Evolutionary conservation across 2,113 vertebrate species (phyloP), one percentile per base, ranked within the genome.

Genomic region (Ptychochromis oligacanthus): DNA sequence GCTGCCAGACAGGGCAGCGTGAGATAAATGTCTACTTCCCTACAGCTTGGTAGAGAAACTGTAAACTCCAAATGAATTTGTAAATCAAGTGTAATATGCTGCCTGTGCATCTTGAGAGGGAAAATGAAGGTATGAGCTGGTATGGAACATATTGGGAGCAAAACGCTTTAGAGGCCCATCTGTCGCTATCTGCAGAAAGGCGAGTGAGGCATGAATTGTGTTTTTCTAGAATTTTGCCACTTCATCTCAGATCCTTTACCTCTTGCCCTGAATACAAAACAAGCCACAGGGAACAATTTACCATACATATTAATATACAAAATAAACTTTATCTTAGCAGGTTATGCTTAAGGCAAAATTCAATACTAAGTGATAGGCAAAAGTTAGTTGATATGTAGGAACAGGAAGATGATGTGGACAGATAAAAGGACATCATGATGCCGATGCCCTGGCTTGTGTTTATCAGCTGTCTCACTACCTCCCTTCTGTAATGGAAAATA

Each of bases 401-500:
- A 64, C 62, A 70, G 61, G 81, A 78, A 88, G 89, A 90, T 90
- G 78, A 88, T 87, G 87, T 79, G 80, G 83, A 86, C 79, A 88
- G 92, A 93, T 93, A 92, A 86, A 86, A 83, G 88, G 83, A 92
- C 88, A 91, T 94, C 92, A 95, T 93, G 85, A 88, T 57, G 58
- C 89, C 84, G 52, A 77, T 80, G 80, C 85, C 75, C 46, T 88
- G 80, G 88, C 91, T 91, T 80, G 65, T 88, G 91, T 88, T 94
- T 92, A 93, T 92, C 89, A 57, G 85, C 88, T 86, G 91, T 93
- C 93, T 94, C 89, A 78, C 82, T 90, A 74, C 88, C 80, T 89
- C 87, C 89, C 59, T 62, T 91, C 92, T 91, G 85, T 91, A 94
- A 94, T 92, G 90, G 89, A 94, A 94, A 95, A 94, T 93, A 94